Evolutionary conservation across 53 echinoderm and acorn worm genomes (phyloP).

Genomic region (Luidia sarsii): DNA sequence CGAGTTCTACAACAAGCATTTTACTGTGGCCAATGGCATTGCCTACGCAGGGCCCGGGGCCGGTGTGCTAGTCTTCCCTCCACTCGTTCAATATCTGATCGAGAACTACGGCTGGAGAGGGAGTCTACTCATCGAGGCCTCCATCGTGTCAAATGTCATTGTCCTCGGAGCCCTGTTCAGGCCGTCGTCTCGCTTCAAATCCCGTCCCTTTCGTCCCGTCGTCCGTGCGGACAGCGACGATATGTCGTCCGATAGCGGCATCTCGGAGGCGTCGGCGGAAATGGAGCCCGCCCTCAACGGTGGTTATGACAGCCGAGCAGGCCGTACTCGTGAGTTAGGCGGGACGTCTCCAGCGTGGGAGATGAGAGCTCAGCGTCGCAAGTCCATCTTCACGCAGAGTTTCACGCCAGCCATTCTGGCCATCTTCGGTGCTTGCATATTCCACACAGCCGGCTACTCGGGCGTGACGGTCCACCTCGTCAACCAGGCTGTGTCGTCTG

Average conservation of each 20-base stretch:
- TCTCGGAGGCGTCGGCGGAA: constrained; percentile 1
- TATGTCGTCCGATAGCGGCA: constrained; percentile 4
- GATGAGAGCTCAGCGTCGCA: neutral
- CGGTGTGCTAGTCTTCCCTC: constrained; percentile 51
- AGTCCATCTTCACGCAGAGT: neutral
- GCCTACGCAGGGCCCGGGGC: constrained; percentile 57
- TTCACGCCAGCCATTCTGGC: constrained; percentile 39
- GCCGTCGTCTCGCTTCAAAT: constrained; percentile 36
- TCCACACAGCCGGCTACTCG: constrained; percentile 56
- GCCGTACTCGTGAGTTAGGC: too few species aligned
- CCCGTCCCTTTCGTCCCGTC: neutral
- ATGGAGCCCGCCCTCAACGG: neutral
- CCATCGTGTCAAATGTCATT: constrained; percentile 38
- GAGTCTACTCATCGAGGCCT: constrained; percentile 49
- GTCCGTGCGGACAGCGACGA: neutral
- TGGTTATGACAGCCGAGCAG: too few species aligned
- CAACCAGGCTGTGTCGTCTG: constrained; percentile 36
- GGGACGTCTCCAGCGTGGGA: too few species aligned
- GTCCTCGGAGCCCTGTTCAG: constrained; percentile 41
- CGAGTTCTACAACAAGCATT: constrained; percentile 47
- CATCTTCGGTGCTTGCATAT: constrained; percentile 27
- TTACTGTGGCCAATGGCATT: constrained; percentile 56
- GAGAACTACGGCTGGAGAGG: constrained; percentile 57
- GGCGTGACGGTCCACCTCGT: constrained; percentile 43
- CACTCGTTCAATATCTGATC: constrained; percentile 26